Conservation (phyloP, 2,888 invertebrate genomes). For the Xestia sexstrigata region DNA sequence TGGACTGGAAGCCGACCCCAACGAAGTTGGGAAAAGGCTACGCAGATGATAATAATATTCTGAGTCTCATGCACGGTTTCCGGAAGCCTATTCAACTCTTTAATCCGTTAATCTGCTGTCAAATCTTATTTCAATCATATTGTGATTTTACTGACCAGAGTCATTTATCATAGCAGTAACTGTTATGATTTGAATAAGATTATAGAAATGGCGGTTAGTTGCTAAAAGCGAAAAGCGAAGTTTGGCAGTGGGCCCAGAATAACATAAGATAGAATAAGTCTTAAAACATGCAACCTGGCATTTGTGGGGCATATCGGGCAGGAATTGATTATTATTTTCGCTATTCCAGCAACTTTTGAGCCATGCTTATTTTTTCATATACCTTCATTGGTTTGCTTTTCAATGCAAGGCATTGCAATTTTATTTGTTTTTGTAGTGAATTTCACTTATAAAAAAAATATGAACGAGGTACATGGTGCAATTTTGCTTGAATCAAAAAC, state of each 20-base stretch:
- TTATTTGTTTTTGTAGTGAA: neutral
- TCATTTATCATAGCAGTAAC: slow-evolving; percentile 16
- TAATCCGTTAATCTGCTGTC: neutral
- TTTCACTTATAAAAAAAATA: neutral
- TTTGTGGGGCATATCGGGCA: slow-evolving; percentile 19
- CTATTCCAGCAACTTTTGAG: neutral
- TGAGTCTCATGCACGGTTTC: neutral
- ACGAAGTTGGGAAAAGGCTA: too few species aligned
- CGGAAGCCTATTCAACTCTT: neutral
- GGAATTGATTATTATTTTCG: slow-evolving; percentile 15
- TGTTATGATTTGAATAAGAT: slow-evolving; percentile 42
- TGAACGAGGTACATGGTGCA: neutral
- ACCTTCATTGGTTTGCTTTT: neutral
- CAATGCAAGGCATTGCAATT: neutral
- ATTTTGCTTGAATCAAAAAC: neutral
- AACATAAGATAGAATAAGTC: slow-evolving; percentile 41
- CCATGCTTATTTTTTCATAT: slow-evolving; percentile 6
- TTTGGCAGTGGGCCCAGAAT: slow-evolving; percentile 49
- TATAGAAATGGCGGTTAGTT: slow-evolving; percentile 22
- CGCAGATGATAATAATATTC: neutral
- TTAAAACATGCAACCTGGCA: slow-evolving; percentile 37
- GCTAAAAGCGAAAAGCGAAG: slow-evolving; percentile 34
- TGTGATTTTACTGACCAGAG: neutral
- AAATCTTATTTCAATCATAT: neutral
- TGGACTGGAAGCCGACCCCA: too few species aligned